Evolutionary conservation across 2,888 invertebrate genomes (phyloP), one percentile per base, ranked within the genome.

Genomic region (Drosophila ustulata): DNA sequence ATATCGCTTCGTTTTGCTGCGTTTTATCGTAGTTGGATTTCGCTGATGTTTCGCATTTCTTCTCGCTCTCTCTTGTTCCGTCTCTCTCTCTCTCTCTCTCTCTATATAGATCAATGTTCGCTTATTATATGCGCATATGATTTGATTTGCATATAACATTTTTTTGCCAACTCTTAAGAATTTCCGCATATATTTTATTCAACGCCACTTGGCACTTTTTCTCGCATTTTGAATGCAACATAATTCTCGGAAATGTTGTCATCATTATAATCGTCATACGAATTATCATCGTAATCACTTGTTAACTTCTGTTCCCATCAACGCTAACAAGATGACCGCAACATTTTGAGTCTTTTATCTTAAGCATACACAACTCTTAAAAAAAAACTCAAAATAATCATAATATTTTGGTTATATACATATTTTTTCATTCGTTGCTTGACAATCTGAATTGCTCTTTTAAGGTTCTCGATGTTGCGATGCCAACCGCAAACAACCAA

Each of bases 11-110:
- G 4, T 18, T 46, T 53, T 50, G 30, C 46, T 57, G 49, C 47
- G 41, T 30, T 46, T 51, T 51, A 51, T 66, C 61, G 28, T 26
- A 62, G 50, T 80, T 73, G 51, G 49, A 82, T 85, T 87, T 82
- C 61, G 82, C 82, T 83, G 88, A 85, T 84, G 69, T 59, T 67
- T 87, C 68, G 78, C 85, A 87, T 83, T 87, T 76, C 66, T 62
- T 7, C 28, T 46, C 25, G 55, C 62, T 55, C 62, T 64, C 28
- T 28, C 11, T 9, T 9, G 18, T 1, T 18, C 18, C 18, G 18
- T 34, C 34, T 34, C 32, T 34, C 32, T 32, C 8, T 32, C 3
- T 11, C 3, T 34, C 1, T 34, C 8, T 34, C 9, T 34, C 4
- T 34, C 9, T 37, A 66, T 70, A 74, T 74, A 77, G 80, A 79